These are phyloP conservation scores for Lindbergichthys nudifrons DNA, from an alignment of 2,797 vertebrate genomes.

Conservation along the genomic window DNA sequence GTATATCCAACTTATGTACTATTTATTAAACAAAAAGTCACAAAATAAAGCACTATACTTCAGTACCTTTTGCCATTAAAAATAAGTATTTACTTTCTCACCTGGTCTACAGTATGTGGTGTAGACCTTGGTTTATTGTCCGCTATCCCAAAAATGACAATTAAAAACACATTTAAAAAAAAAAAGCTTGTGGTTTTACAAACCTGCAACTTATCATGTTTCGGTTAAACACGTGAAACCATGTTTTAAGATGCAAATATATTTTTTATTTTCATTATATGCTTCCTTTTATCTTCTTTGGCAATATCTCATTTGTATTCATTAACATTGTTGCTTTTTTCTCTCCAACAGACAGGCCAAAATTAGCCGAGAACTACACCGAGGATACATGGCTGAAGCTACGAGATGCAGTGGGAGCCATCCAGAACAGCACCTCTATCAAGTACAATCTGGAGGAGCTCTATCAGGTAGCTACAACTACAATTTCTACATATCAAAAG, in stretches of 20 bases:
- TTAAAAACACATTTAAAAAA: neutral
- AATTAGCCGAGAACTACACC: constrained; percentile 98
- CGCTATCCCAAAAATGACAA: neutral
- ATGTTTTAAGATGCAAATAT: neutral
- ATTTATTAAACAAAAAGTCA: neutral
- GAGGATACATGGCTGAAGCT: constrained; percentile 99
- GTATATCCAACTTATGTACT: neutral
- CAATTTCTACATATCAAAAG: neutral
- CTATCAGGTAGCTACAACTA: constrained; percentile 87
- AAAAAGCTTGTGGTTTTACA: neutral
- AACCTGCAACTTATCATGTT: neutral
- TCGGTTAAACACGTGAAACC: neutral
- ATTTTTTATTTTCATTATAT: neutral
- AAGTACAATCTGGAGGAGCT: constrained; percentile 99
- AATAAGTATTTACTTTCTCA: constrained; percentile 20
- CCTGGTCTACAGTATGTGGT: constrained; percentile 6
- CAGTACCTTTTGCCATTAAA: neutral
- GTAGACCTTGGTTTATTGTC: neutral
- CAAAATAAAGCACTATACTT: neutral
- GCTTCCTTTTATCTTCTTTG: neutral
- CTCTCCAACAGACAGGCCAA: constrained; percentile 91
- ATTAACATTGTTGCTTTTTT: neutral
- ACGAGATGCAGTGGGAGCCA: constrained; percentile 96
- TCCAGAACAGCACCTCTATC: constrained; percentile 99
- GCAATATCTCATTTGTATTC: neutral